Conservation (phyloP, 1,140 invertebrate genomes). For the Chironomus tepperi region DNA sequence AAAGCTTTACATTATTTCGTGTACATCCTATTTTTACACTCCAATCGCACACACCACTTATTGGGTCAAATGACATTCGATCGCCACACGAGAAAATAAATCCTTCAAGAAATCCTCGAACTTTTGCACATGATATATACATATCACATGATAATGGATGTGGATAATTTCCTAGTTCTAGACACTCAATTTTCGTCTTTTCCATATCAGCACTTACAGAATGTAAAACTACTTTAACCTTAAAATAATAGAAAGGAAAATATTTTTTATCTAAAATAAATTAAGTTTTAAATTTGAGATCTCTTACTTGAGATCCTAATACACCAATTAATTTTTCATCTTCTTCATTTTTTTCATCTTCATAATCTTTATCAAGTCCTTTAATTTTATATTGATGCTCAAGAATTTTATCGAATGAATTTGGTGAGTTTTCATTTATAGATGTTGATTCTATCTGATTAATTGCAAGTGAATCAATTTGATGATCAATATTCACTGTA, state of each 20-base stretch:
- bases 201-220: conserved; percentile 39
- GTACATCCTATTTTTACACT: conserved; percentile 63
- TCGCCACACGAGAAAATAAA: conserved; percentile 83
- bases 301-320: not conserved
- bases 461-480: not conserved
- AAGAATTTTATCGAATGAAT: not conserved
- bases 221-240: conserved; percentile 38
- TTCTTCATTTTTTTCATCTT: not conserved
- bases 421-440: not conserved
- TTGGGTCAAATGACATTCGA: conserved; percentile 73
- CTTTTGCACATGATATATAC: conserved; percentile 77
- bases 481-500: not conserved
- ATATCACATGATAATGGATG: conserved; percentile 80
- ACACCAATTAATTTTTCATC: not conserved
- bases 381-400: not conserved
- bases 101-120: conserved; percentile 64
- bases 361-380: not conserved
- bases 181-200: conserved; percentile 61
- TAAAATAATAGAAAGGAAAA: conserved; percentile 11
- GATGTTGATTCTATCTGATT: not conserved
- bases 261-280: conserved; percentile 10
- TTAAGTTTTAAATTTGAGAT: not conserved
- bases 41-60: conserved; percentile 86
- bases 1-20: conserved; percentile 17
- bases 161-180: conserved; percentile 80